phyloP scores from a whole-genome alignment of 2,797 vertebrate genomes.

The Apogon talboti region DNA sequence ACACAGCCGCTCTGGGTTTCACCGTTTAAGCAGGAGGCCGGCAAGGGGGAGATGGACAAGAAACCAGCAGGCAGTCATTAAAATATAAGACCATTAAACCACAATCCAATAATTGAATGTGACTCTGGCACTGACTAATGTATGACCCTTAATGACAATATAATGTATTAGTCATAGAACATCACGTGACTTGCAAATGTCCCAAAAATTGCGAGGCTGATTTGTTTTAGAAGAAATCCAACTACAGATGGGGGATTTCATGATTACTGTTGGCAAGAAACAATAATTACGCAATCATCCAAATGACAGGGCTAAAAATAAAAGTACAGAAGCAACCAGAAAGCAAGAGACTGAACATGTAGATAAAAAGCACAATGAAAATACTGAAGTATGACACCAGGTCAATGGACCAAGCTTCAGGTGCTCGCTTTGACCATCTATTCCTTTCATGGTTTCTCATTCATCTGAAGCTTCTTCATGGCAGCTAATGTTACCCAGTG shows the following conservation, averaged over 20 bases:
- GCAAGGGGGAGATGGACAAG: slow-evolving; percentile 8
- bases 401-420: slow-evolving; percentile 2
- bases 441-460: slow-evolving; percentile 1
- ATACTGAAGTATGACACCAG: background rate
- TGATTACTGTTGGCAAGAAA: background rate
- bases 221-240: background rate
- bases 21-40: slow-evolving; percentile 38
- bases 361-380: no score
- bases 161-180: slow-evolving; percentile 1
- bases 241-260: background rate
- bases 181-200: slow-evolving; percentile 1
- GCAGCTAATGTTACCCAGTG: no score
- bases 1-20: slow-evolving; percentile 3
- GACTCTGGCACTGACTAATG: background rate
- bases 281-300: background rate
- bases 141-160: background rate
- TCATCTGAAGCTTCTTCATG: slow-evolving; percentile 1
- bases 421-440: slow-evolving; percentile 10
- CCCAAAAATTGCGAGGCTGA: background rate
- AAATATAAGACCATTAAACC: slow-evolving; percentile 9
- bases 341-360: background rate
- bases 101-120: slow-evolving; percentile 2
- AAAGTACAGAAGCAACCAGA: background rate
- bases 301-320: background rate
- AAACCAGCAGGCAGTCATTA: slow-evolving; percentile 12